Conservation (phyloP, 2,888 invertebrate genomes). For the Apamea sordens region DNA sequence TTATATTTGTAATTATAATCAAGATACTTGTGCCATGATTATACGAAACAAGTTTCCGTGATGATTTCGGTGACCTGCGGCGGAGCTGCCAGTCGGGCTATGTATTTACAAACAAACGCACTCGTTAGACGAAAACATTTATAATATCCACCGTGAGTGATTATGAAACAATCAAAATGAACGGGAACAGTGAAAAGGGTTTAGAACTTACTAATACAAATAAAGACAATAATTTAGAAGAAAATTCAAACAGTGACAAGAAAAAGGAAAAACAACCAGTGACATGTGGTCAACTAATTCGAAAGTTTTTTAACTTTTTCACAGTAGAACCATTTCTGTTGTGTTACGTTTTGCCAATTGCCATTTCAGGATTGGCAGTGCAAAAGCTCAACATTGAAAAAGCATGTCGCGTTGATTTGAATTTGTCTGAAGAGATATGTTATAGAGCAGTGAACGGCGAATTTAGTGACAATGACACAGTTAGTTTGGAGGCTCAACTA, state of each 20-base stretch:
- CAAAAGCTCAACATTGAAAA: constrained; percentile 90
- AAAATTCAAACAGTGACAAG: constrained; percentile 45
- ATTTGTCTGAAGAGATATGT: constrained; percentile 87
- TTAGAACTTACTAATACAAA: constrained; percentile 66
- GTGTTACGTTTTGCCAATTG: constrained; percentile 91
- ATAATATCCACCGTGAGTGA: constrained; percentile 35
- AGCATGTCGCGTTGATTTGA: constrained; percentile 89
- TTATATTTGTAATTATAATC: constrained; percentile 18
- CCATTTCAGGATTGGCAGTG: constrained; percentile 90
- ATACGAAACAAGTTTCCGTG: constrained; percentile 64
- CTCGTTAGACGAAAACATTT: constrained; percentile 39
- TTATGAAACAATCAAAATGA: constrained; percentile 68
- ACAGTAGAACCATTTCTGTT: constrained; percentile 92
- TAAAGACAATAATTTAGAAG: constrained; percentile 53
- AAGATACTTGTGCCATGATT: constrained; percentile 32
- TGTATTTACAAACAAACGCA: constrained; percentile 61
- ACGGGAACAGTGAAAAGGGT: constrained; percentile 64
- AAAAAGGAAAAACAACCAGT: constrained; percentile 54
- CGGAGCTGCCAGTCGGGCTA: constrained; percentile 54
- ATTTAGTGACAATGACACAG: constrained; percentile 72
- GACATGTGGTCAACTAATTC: constrained; percentile 64
- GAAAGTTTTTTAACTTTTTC: constrained; percentile 78
- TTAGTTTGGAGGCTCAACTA: constrained; percentile 78
- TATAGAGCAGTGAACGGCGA: constrained; percentile 80
- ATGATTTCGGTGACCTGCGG: constrained; percentile 49